phyloP scores from a whole-genome alignment of 1,140 invertebrate genomes.

The Anthonomus grandis region DNA sequence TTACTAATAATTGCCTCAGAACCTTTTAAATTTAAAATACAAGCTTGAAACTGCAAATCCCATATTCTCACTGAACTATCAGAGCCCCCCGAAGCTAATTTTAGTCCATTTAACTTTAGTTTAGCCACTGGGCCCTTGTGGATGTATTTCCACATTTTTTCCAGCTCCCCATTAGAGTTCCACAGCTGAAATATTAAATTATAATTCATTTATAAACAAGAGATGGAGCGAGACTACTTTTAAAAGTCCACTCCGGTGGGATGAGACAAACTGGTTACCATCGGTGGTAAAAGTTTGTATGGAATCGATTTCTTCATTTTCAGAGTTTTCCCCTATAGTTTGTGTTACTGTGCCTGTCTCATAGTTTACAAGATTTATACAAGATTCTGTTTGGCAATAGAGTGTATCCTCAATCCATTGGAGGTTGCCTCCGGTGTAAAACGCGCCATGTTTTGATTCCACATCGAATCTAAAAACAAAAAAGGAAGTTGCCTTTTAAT shows the following conservation, averaged over 20 bases:
- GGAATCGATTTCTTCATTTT: constrained; percentile 59
- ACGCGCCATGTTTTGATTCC: constrained; percentile 72
- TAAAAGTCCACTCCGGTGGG: constrained; percentile 75
- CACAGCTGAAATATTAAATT: constrained; percentile 65
- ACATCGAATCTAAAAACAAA: constrained; percentile 69
- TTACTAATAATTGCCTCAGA: neutral
- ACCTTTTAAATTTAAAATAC: constrained; percentile 79
- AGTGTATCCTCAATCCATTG: constrained; percentile 71
- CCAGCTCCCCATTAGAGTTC: constrained; percentile 60
- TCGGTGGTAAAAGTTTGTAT: constrained; percentile 74
- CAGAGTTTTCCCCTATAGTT: constrained; percentile 50
- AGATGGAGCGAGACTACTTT: constrained; percentile 5
- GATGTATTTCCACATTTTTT: constrained; percentile 76
- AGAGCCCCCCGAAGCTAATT: constrained; percentile 77
- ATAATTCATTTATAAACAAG: neutral
- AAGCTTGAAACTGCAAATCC: constrained; percentile 78
- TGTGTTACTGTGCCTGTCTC: constrained; percentile 52
- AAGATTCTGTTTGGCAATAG: constrained; percentile 70
- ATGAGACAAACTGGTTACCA: constrained; percentile 66
- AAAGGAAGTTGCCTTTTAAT: too few species aligned
- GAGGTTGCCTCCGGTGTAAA: constrained; percentile 81
- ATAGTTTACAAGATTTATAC: constrained; percentile 67
- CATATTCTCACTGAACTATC: constrained; percentile 83
- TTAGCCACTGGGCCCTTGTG: constrained; percentile 80
- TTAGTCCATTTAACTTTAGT: constrained; percentile 64